Evolutionary conservation across 2,113 vertebrate genomes (phyloP), one percentile per base, ranked within the genome.

Genomic region (Eurypyga helias): DNA sequence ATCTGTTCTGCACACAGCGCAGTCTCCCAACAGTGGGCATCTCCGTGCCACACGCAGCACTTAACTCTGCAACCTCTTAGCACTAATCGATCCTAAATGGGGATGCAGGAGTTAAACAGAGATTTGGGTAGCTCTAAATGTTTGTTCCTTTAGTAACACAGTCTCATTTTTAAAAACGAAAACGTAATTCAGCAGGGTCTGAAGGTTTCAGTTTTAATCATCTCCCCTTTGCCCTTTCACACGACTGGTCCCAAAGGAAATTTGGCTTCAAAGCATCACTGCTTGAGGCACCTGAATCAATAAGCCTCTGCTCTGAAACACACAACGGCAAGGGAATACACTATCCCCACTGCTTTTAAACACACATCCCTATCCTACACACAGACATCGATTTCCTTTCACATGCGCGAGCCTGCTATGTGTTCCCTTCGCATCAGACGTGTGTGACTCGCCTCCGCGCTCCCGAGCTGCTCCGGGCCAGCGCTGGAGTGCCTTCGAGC

Each of bases 131-230:
- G 64, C 73, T 77, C 55, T 75, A 24, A 94, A 60, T 60, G 46
- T 92, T 95, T 96, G 85, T 72, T 97, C 87, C 92, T 91, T 84
- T 49, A 70, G 61, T 48, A 36, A 79, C 21, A 23, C 6, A 80
- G 95, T 84, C 87, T 80, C 54, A 29, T 72, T 80, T 26, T 0
- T 45, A 75, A 73, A 90, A 93, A 87, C 2, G 69, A 93, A 96
- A 91, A 75, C 90, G 81, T 95, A 97, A 97, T 94, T 97, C 96
- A 95, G 93, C 70, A 85, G 86, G 75, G 87, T 91, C 95, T 96
- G 93, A 84, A 97, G 95, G 97, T 97, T 98, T 95, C 96, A 81
- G 80, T 97, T 98, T 96, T 97, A 98, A 97, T 97, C 91, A 94
- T 79, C 85, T 86, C 94, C 94, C 91, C 94, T 95, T 66, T 96